Evolutionary conservation across 2,797 vertebrate species (phyloP).

Genomic region (Galaxias olidus): DNA sequence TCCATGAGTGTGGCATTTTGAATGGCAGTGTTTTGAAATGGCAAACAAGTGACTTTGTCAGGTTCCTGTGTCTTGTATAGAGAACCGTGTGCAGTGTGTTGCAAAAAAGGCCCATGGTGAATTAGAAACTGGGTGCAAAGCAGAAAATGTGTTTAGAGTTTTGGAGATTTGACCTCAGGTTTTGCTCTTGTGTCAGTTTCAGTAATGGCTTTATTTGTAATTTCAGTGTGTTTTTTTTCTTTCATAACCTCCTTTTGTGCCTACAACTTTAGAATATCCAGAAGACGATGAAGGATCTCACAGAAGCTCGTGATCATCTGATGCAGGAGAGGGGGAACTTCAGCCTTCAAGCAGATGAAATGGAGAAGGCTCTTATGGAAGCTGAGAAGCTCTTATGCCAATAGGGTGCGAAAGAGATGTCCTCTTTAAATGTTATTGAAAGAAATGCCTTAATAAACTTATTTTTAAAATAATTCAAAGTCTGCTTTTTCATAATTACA

Average conservation of each 20-base stretch:
- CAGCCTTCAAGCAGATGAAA: constrained; percentile 58
- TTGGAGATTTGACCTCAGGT: not conserved
- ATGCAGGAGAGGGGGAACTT: constrained; percentile 63
- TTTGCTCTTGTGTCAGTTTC: not conserved
- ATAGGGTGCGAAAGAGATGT: constrained; percentile 17
- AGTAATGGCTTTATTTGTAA: no score
- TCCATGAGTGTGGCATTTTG: no score
- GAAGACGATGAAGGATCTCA: constrained; percentile 53
- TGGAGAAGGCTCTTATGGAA: constrained; percentile 67
- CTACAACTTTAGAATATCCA: constrained; percentile 63
- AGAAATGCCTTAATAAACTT: not conserved
- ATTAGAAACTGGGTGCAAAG: no score
- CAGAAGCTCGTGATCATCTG: constrained; percentile 51
- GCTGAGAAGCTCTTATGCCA: constrained; percentile 66
- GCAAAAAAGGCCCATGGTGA: no score
- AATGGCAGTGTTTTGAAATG: no score
- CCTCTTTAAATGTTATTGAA: not conserved
- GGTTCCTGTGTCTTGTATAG: no score
- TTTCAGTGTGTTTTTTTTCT: no score
- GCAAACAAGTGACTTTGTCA: no score
- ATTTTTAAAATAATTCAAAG: no score
- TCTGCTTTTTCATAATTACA: no score
- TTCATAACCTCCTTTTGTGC: not conserved
- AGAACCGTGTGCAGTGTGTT: no score
- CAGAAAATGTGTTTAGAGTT: not conserved